Evolutionary conservation across 1,140 invertebrate species (phyloP).

Genomic region (Pogonognathellus flavescens): DNA sequence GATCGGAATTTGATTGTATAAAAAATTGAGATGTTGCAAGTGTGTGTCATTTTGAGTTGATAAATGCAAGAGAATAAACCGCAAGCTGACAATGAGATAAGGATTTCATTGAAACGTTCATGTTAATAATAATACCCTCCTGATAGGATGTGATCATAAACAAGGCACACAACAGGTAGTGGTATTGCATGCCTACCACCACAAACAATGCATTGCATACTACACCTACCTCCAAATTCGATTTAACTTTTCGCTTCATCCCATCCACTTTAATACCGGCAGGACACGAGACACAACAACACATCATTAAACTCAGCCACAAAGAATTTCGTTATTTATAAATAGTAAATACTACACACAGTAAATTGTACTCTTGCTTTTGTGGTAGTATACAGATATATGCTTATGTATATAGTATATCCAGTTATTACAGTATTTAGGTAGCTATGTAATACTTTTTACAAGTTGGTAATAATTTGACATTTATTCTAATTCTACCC

Average conservation of each 20-base stretch:
- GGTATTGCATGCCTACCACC: neutral
- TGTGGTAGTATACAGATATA: neutral
- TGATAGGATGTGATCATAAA: conserved; percentile 40
- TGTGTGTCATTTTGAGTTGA: neutral
- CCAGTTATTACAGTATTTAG: no score
- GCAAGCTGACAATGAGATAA: conserved; percentile 23
- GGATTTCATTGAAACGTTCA: conserved; percentile 25
- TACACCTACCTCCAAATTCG: neutral
- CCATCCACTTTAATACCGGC: conserved; percentile 10
- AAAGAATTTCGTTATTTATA: conserved; percentile 9
- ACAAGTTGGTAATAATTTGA: neutral
- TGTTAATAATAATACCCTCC: conserved; percentile 37
- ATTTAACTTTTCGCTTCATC: neutral
- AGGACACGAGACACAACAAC: conserved; percentile 1
- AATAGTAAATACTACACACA: neutral
- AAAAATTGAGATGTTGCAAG: conserved; percentile 25
- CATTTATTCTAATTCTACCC: neutral
- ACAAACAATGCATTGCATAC: neutral
- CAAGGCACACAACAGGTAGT: conserved; percentile 16
- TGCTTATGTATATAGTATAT: neutral
- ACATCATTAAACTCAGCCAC: conserved; percentile 5
- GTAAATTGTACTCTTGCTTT: neutral
- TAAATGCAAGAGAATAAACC: conserved; percentile 27
- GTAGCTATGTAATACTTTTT: neutral
- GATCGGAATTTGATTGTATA: neutral